Base-by-base conservation (phyloP, 2,113 vertebrate species). In the Notothenia rossii region DNA sequence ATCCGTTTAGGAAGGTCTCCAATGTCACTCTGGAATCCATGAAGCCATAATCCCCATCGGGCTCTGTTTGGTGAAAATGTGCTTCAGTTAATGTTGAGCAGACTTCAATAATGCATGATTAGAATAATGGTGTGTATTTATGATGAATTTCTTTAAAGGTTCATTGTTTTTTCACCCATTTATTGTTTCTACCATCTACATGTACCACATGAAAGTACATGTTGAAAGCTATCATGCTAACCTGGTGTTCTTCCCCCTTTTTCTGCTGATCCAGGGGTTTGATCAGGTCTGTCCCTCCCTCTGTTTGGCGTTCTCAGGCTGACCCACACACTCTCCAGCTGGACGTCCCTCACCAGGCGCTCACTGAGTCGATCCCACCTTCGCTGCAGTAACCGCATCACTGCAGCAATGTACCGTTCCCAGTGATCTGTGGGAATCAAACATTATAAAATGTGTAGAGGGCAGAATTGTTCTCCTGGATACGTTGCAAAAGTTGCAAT, bases 311-410 rank as follows among this genome's bases (percentile, higher is more conserved):
- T 89, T 68, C 94, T 91, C 0, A 94, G 83, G 36, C 89, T 93
- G 20, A 98, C 75, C 77, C 95, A 96, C 36, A 90, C 77, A 14
- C 94, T 93, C 13, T 90, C 93, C 75, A 94, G 92, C 54, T 87
- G 10, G 1, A 89, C 77, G 0, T 89, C 85, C 17, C 64, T 93
- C 0, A 81, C 82, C 22, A 94, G 86, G 0, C 29, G 51, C 0
- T 80, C 62, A 33, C 65, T 79, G 64, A 81, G 82, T 12, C 11
- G 63, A 3, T 90, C 46, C 0, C 94, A 95, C 11, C 90, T 94
- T 81, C 75, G 89, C 82, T 1, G 1, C 79, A 95, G 13, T 0
- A 49, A 94, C 17, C 1, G 0, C 11, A 63, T 62, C 46, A 95
- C 91, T 18, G 89, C 85, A 15, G 55, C 68, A 1, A 53, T 80